These are phyloP conservation scores for Danaus chrysippus DNA, from an alignment of 2,888 invertebrate genomes.

Conservation along the genomic window DNA sequence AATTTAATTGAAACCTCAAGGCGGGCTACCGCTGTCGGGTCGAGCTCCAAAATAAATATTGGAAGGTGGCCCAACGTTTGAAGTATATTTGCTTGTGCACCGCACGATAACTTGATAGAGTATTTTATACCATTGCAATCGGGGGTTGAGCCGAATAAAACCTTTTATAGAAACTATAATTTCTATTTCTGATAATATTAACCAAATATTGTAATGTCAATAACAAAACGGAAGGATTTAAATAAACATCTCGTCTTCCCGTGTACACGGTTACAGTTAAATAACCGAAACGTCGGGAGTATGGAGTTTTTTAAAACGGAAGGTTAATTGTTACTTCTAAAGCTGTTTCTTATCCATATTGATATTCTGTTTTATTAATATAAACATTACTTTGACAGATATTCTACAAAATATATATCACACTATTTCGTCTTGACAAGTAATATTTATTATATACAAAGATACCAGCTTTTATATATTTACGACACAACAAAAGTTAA, in stretches of 20 bases:
- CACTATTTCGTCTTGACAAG: too few relatives aligned
- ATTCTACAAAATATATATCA: too few relatives aligned
- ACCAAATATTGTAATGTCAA: not conserved
- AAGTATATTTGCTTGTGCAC: constrained; percentile 65
- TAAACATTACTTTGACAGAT: too few relatives aligned
- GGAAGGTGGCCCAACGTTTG: constrained; percentile 42
- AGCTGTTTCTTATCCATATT: too few relatives aligned
- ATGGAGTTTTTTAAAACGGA: too few relatives aligned
- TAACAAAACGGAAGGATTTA: not conserved
- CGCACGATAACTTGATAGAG: constrained; percentile 31
- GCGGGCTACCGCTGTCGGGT: constrained; percentile 19
- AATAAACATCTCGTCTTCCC: too few relatives aligned
- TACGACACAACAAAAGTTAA: constrained; percentile 21
- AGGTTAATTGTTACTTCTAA: too few relatives aligned
- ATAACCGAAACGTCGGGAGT: too few relatives aligned
- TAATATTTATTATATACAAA: not conserved
- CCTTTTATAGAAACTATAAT: not conserved
- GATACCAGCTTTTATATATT: constrained; percentile 3
- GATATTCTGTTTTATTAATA: too few relatives aligned
- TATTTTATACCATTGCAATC: constrained; percentile 2
- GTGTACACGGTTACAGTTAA: too few relatives aligned
- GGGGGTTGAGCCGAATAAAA: not conserved
- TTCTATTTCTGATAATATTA: not conserved
- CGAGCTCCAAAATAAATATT: constrained; percentile 60
- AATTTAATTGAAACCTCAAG: constrained; percentile 23